These are phyloP conservation scores for Dorcus parallelipipedus DNA, from an alignment of 2,888 invertebrate species.

Conservation along the genomic window DNA sequence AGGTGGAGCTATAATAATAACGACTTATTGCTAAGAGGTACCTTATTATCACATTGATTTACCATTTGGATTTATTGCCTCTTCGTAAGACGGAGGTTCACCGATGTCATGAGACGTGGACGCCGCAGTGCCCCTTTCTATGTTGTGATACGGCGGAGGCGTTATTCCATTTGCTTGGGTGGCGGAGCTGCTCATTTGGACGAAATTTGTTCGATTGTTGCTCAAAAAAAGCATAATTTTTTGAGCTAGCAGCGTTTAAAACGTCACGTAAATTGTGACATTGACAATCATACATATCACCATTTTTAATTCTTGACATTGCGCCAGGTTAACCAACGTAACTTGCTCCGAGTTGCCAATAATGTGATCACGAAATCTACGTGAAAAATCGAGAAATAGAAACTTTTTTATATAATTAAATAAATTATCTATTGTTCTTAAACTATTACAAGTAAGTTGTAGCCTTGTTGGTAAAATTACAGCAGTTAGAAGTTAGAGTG, in stretches of 20 bases:
- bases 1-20: constrained; percentile 54
- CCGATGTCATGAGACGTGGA: constrained; percentile 41
- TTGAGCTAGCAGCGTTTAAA: background rate
- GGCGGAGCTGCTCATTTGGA: constrained; percentile 28
- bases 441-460: too few species aligned
- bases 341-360: too few species aligned
- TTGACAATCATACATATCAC: constrained; percentile 11
- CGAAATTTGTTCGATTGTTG: constrained; percentile 1
- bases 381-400: too few species aligned
- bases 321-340: too few species aligned
- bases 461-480: too few species aligned
- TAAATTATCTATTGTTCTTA: too few species aligned
- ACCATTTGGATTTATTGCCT: constrained; percentile 62
- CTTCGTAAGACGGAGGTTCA: constrained; percentile 61
- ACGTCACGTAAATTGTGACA: background rate
- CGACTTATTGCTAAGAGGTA: background rate
- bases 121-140: constrained; percentile 26
- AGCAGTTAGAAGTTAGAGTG: too few species aligned
- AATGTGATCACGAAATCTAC: too few species aligned
- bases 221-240: background rate
- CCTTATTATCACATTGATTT: constrained; percentile 14
- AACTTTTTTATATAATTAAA: too few species aligned
- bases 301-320: constrained; percentile 9
- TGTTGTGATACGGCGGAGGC: constrained; percentile 33
- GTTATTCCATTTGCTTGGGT: constrained; percentile 15